A percentile compares a stretch with the other conserved stretches of the same genome.
Evolutionary conservation across 2,113 vertebrate genomes (phyloP).

Genomic region (Hiodon tergisus): DNA sequence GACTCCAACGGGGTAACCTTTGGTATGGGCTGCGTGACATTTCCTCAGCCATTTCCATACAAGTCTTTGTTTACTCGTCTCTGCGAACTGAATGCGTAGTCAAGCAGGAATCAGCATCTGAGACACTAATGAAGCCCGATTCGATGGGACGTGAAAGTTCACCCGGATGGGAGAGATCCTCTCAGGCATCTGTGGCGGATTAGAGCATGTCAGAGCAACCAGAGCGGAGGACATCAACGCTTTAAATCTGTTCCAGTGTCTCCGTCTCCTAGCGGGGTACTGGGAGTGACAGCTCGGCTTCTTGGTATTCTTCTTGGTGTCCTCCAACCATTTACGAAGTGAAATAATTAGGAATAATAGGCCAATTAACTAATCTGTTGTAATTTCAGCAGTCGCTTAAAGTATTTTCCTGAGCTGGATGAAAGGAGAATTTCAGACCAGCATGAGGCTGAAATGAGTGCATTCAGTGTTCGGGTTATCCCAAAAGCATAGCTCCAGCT

Average conservation of each 20-base stretch:
- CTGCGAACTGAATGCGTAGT: slow-evolving; percentile 23
- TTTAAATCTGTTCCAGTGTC: not conserved
- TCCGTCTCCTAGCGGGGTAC: too few relatives aligned
- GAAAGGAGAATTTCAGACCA: not conserved
- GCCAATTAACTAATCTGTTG: too few relatives aligned
- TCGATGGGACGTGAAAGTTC: slow-evolving; percentile 2
- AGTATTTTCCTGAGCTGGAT: too few relatives aligned
- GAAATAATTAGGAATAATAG: too few relatives aligned
- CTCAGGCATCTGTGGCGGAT: not conserved
- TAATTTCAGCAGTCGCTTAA: too few relatives aligned
- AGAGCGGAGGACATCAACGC: not conserved
- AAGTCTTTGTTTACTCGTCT: slow-evolving; percentile 41
- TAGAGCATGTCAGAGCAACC: not conserved
- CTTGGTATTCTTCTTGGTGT: not conserved
- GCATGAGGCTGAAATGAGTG: not conserved
- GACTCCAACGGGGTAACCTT: slow-evolving; percentile 60
- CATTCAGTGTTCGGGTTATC: not conserved
- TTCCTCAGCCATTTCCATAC: slow-evolving; percentile 41
- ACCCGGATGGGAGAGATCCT: slow-evolving; percentile 2
- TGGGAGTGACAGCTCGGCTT: too few relatives aligned
- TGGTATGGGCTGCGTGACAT: slow-evolving; percentile 53
- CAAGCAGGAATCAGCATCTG: slow-evolving; percentile 30
- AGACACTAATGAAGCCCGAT: not conserved
- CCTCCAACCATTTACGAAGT: too few relatives aligned
- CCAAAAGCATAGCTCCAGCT: not conserved